These are phyloP conservation scores for Heliothis subflexa DNA, from an alignment of 1,140 invertebrate species.

Conservation along the genomic window DNA sequence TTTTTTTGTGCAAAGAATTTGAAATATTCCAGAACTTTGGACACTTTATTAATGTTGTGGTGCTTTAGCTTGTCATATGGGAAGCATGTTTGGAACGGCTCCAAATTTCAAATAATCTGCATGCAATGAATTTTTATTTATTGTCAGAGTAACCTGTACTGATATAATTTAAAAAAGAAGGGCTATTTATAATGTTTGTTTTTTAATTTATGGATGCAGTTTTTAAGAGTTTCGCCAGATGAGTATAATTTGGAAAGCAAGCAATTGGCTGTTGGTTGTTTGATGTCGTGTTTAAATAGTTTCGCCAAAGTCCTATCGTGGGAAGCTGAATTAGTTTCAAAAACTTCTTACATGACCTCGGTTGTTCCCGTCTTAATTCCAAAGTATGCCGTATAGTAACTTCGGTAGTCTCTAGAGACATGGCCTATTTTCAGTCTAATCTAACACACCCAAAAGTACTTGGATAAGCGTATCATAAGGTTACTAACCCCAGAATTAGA, in stretches of 20 bases:
- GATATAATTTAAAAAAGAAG: slow-evolving; percentile 28
- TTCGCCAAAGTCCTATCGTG: too few species aligned
- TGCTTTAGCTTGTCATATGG: slow-evolving; percentile 38
- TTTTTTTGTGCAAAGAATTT: slow-evolving; percentile 29
- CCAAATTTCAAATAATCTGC: slow-evolving; percentile 44
- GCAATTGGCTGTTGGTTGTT: neutral
- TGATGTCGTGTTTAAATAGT: neutral
- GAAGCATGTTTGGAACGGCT: slow-evolving; percentile 42
- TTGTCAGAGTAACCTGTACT: slow-evolving; percentile 30
- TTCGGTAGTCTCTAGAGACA: neutral
- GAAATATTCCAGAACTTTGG: slow-evolving; percentile 37
- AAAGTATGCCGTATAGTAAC: neutral
- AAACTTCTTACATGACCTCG: neutral
- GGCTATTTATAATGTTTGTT: slow-evolving; percentile 12
- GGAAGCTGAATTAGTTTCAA: neutral
- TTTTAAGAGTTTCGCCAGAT: neutral
- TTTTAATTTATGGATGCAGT: neutral
- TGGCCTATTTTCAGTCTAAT: neutral
- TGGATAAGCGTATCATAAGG: neutral
- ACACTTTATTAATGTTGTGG: slow-evolving; percentile 38
- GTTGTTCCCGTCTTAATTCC: neutral
- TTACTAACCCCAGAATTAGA: neutral
- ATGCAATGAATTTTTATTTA: slow-evolving; percentile 43
- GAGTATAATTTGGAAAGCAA: neutral
- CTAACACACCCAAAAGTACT: slow-evolving; percentile 3